Conservation (phyloP, 2,888 invertebrate species). For the Drosophila macrospina region DNA sequence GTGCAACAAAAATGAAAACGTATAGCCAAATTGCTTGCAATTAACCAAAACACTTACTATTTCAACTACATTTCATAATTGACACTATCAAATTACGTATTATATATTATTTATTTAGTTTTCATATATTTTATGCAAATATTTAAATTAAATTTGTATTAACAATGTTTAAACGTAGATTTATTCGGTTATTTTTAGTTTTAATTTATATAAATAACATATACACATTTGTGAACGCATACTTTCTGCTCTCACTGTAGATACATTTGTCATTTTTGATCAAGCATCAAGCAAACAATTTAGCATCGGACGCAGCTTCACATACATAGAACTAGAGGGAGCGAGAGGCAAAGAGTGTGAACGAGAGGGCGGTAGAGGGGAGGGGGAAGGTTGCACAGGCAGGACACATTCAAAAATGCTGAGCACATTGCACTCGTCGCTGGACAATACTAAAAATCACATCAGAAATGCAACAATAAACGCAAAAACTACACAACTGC, state of each 20-base stretch:
- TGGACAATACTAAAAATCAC: constrained; percentile 82
- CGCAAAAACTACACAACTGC: constrained; percentile 76
- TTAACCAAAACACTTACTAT: background rate
- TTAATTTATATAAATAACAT: background rate
- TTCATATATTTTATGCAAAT: background rate
- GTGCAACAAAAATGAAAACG: constrained; percentile 19
- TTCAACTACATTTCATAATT: background rate
- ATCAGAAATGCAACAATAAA: constrained; percentile 82
- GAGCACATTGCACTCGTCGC: constrained; percentile 78
- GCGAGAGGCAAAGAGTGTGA: background rate
- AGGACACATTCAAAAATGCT: constrained; percentile 73
- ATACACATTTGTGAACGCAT: background rate
- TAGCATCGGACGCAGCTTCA: constrained; percentile 58
- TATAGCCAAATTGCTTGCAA: background rate
- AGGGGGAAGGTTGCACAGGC: constrained; percentile 9
- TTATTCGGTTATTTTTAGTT: background rate
- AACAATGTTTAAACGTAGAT: background rate
- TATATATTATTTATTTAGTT: background rate
- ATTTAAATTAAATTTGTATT: background rate
- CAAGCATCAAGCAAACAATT: constrained; percentile 83
- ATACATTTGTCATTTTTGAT: constrained; percentile 82
- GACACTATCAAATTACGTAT: too few species aligned
- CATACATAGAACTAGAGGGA: constrained; percentile 21
- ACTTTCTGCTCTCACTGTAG: constrained; percentile 54
- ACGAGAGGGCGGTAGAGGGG: background rate